Evolutionary conservation across 53 echinoderm and acorn worm species (phyloP).

Genomic region (Actinopyga echinites): DNA sequence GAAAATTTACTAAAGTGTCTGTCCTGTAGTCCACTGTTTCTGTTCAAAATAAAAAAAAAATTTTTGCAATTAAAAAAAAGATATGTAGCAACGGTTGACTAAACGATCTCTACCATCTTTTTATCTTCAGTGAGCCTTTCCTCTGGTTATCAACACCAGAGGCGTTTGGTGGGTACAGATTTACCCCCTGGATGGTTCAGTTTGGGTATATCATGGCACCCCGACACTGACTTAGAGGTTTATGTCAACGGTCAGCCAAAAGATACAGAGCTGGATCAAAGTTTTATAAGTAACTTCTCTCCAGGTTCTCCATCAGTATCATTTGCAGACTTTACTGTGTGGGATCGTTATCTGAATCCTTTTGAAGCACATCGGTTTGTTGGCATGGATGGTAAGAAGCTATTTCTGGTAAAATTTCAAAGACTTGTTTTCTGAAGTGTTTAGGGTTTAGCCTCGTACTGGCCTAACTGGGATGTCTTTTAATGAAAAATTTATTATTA

Average conservation of each 20-base stretch:
- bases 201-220: conserved; percentile 67
- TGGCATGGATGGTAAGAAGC: conserved; percentile 76
- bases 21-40: too few relatives aligned
- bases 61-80: too few relatives aligned
- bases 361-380: conserved; percentile 77
- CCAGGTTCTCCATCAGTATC: conserved; percentile 49
- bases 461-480: too few relatives aligned
- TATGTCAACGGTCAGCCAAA: conserved; percentile 63
- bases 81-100: too few relatives aligned
- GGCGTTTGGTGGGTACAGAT: conserved; percentile 1
- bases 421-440: too few relatives aligned
- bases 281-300: not conserved
- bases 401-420: too few relatives aligned
- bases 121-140: not conserved
- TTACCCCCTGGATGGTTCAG: conserved; percentile 59
- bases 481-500: too few relatives aligned
- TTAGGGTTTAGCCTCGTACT: too few relatives aligned
- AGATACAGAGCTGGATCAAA: not conserved
- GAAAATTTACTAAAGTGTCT: too few relatives aligned
- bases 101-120: not conserved
- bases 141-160: not conserved
- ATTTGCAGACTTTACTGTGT: conserved; percentile 72
- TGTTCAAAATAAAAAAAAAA: too few relatives aligned
- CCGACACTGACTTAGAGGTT: conserved; percentile 15
- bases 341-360: conserved; percentile 71